Percentiles rank a stretch among this genome's conserved stretches.
Conservation (phyloP, 2,797 vertebrate genomes). For the Calcarius lapponicus region DNA sequence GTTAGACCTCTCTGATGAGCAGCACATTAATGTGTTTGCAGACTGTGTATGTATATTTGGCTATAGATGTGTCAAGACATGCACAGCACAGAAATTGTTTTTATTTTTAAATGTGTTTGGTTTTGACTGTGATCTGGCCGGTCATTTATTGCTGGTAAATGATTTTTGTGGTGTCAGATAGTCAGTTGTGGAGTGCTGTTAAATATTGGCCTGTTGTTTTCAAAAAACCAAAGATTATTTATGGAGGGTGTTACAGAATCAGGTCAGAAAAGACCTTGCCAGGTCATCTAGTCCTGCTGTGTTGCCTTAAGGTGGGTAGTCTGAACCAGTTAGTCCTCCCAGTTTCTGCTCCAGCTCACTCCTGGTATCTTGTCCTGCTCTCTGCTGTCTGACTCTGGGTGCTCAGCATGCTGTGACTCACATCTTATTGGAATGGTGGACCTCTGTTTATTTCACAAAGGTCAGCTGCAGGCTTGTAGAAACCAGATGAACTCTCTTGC, state of each 20-base stretch:
- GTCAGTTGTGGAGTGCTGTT: not conserved
- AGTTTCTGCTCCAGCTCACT: not conserved
- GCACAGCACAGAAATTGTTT: not conserved
- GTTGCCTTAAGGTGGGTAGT: not conserved
- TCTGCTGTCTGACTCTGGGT: not conserved
- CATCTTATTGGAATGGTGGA: not conserved
- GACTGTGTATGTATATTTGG: not conserved
- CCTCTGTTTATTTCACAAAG: not conserved
- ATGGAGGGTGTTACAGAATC: not conserved
- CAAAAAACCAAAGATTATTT: not conserved
- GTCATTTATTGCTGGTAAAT: not conserved
- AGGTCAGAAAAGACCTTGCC: not conserved
- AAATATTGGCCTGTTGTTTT: not conserved
- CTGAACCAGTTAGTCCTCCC: not conserved
- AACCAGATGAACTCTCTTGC: not conserved
- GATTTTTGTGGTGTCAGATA: not conserved
- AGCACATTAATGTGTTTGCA: not conserved
- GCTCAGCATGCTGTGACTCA: not conserved
- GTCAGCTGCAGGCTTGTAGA: not conserved
- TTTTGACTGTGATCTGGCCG: not conserved
- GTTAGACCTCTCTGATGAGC: constrained; percentile 17
- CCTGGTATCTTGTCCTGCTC: not conserved
- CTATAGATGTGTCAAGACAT: not conserved
- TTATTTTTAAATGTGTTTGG: not conserved
- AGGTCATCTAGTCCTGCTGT: not conserved